Base-by-base conservation (phyloP, 1,140 invertebrate species). In the Temnothorax nylanderi region DNA sequence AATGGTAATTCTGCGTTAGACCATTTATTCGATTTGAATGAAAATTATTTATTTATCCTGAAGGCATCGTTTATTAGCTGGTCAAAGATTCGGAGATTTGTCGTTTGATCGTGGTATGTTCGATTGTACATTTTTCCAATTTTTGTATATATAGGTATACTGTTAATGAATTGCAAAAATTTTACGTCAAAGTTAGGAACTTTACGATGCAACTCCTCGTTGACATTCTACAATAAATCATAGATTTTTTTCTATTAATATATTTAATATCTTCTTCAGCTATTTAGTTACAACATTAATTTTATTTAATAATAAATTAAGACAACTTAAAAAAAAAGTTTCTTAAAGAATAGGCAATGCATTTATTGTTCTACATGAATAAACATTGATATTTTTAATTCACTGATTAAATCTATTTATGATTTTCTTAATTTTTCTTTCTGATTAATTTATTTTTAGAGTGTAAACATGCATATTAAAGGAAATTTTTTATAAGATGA, bases 41-140 rank as follows among this genome's bases (percentile, higher is more conserved):
- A 41, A 41, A 6, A 41, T 41, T 71, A 32, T 51, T 72, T 0
- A 51, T 18, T 72, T 34, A 11, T 77, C 18, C 6, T 78, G 6
- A 51, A 78, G 60, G 3, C n/a, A 78, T 64, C 6, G 10, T 58
- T 47, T 76, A 13, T 26, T 76, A 76, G 16, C 56, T 65, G 26
- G 5, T 34, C 11, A 37, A 47, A 64, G 6, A 32, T 34, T 77
- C 58, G 13, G 44, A 78, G 7, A 78, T 49, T 8, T 64, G 58
- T 0, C 18, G 58, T 44, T 49, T 64, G 0, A 7, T 34, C 26
- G 58, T 34, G 2, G 0, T 16, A 64, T 4, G 11, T 64, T 78
- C 3, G 44, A 78, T 2, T 64, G 18, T 7, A 4, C 41, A 64
- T 49, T 56, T 64, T 13, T 47, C 18, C 44, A 64, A n/a, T 78